Evolutionary conservation across 2,888 invertebrate species (phyloP).

Genomic region (Acanthosoma haemorrhoidale): DNA sequence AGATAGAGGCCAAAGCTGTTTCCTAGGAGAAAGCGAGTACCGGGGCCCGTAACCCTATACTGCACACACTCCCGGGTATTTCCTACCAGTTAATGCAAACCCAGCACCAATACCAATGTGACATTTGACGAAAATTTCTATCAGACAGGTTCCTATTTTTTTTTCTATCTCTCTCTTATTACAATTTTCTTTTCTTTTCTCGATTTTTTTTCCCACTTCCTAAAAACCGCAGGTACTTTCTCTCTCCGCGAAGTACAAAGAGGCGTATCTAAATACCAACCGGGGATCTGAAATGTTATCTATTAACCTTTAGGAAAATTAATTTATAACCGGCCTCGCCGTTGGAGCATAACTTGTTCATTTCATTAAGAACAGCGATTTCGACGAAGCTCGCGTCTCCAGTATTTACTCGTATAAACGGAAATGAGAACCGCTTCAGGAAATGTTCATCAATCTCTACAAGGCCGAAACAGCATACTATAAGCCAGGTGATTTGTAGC

Average conservation of each 20-base stretch:
- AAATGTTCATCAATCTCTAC: no score
- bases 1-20: background rate
- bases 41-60: background rate
- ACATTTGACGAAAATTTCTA: background rate
- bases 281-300: background rate
- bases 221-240: conserved; percentile 3
- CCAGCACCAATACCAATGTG: background rate
- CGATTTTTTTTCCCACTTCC: no score
- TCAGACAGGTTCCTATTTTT: background rate
- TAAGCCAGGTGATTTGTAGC: no score
- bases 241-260: background rate
- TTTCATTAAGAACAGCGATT: no score
- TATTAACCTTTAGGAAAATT: conserved; percentile 2
- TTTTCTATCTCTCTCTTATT: background rate
- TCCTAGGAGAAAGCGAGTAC: background rate
- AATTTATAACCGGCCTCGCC: no score
- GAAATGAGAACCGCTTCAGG: no score
- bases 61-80: no score
- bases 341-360: no score
- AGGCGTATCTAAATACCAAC: background rate
- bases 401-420: no score
- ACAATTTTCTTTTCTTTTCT: background rate
- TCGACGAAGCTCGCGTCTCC: no score
- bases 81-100: background rate
- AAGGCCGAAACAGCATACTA: no score